phyloP scores from a whole-genome alignment of 2,113 vertebrate species.

The Microtus pennsylvanicus region DNA sequence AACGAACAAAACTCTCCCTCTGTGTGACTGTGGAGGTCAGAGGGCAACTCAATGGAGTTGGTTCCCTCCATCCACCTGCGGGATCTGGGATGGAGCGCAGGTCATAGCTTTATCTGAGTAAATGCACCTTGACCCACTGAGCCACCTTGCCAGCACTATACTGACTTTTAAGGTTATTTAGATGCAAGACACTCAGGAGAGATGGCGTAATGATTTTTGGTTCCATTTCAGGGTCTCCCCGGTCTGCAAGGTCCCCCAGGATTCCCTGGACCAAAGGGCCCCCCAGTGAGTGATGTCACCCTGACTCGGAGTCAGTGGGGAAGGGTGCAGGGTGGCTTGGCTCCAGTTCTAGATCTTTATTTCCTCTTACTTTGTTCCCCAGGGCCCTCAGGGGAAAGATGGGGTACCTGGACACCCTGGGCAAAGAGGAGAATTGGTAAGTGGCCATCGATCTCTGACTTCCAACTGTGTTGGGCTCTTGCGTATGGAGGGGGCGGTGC shows the following conservation, averaged over 20 bases:
- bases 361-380: neutral
- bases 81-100: neutral
- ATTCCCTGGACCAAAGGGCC: constrained; percentile 92
- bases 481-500: neutral
- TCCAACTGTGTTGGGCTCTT: neutral
- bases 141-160: neutral
- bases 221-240: constrained; percentile 89
- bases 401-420: constrained; percentile 94
- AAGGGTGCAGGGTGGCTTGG: neutral
- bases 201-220: neutral
- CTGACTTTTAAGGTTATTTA: neutral
- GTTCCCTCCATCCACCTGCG: neutral
- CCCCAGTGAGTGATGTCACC: constrained; percentile 89
- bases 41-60: neutral
- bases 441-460: constrained; percentile 29
- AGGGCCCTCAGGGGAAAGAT: constrained; percentile 94
- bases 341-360: neutral
- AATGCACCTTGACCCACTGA: neutral
- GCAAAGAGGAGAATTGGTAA: constrained; percentile 93
- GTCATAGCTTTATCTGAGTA: neutral
- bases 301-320: neutral
- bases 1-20: too few species aligned
- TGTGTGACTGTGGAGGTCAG: neutral
- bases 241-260: constrained; percentile 92
- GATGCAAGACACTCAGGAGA: too few species aligned